Evolutionary conservation across 2,113 vertebrate genomes (phyloP).

Genomic region (Tyto alba): DNA sequence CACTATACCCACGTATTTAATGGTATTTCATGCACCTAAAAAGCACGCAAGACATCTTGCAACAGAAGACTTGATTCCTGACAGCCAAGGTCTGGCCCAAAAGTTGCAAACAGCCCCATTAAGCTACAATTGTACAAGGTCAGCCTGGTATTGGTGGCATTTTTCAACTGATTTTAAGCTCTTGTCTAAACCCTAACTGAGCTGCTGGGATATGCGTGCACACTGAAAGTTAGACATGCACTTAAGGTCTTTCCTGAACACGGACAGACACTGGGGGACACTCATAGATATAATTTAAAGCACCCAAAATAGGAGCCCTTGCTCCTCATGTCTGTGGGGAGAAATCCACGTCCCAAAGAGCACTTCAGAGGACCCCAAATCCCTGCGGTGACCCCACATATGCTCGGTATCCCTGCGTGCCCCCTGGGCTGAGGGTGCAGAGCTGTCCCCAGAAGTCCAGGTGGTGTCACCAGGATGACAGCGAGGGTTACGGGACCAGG

Average conservation of each 20-base stretch:
- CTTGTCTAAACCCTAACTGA: not conserved
- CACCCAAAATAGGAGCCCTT: not conserved
- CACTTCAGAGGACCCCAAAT: not conserved
- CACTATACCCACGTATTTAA: accelerated
- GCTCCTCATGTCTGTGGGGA: not conserved
- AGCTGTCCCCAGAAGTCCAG: not conserved
- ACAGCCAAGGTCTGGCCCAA: not conserved
- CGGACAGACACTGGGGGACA: not conserved
- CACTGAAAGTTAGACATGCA: not conserved
- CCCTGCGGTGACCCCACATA: accelerated
- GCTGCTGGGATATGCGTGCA: not conserved
- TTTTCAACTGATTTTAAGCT: not conserved
- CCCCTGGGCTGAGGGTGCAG: not conserved
- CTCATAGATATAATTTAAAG: not conserved
- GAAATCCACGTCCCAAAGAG: not conserved
- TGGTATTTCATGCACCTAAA: not conserved
- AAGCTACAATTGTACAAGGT: not conserved
- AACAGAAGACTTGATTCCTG: not conserved
- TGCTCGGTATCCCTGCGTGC: not conserved
- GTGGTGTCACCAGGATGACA: not conserved
- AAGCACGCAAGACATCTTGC: not conserved
- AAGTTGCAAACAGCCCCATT: not conserved
- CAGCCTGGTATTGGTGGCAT: not conserved
- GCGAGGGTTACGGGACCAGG: not conserved
- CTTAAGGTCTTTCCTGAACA: not conserved